Evolutionary conservation across 2,888 invertebrate species (phyloP).

Genomic region (Athetis lepigone): DNA sequence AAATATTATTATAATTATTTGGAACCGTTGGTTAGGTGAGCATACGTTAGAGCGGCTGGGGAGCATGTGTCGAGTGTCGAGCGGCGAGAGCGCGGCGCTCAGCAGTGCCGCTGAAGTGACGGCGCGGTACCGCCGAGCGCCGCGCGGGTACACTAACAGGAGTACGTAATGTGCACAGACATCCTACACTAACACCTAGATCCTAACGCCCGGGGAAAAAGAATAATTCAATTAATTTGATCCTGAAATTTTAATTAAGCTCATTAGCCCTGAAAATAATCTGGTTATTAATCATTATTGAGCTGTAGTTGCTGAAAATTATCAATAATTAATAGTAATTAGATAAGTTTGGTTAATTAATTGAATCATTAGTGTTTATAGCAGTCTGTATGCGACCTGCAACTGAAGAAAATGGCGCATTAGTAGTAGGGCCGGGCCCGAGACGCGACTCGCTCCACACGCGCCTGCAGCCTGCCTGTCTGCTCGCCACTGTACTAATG

Average conservation of each 20-base stretch:
- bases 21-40: no score
- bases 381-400: slow-evolving; percentile 79
- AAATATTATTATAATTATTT: no score
- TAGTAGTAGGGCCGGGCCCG: slow-evolving; percentile 65
- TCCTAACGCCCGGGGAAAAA: slow-evolving; percentile 80
- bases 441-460: slow-evolving; percentile 46
- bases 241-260: slow-evolving; percentile 85
- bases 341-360: slow-evolving; percentile 70
- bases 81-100: background rate
- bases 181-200: slow-evolving; percentile 63
- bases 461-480: background rate
- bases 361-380: slow-evolving; percentile 66
- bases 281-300: slow-evolving; percentile 72
- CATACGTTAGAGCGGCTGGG: background rate
- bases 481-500: background rate
- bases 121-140: background rate
- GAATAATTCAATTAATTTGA: slow-evolving; percentile 73
- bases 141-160: slow-evolving; percentile 5
- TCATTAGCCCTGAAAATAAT: slow-evolving; percentile 87
- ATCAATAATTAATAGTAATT: slow-evolving; percentile 68
- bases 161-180: slow-evolving; percentile 32
- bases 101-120: background rate
- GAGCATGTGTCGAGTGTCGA: slow-evolving; percentile 20
- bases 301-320: slow-evolving; percentile 80
- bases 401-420: slow-evolving; percentile 78